Evolutionary conservation across 2,797 vertebrate species (phyloP).

Genomic region (Falco novaeseelandiae): DNA sequence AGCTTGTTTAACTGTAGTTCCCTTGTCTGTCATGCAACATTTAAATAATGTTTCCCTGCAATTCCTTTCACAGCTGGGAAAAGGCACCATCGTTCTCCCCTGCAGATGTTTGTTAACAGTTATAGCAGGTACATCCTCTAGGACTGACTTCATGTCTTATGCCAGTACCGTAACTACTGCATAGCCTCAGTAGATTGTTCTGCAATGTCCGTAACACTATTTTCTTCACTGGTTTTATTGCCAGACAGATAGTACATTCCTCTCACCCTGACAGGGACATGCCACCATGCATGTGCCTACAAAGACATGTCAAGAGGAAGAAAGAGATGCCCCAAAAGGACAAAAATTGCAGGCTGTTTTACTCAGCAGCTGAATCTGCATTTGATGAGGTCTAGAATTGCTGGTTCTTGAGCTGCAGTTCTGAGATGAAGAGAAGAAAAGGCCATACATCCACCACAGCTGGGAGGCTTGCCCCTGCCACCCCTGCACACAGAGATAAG

Average conservation of each 20-base stretch:
- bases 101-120: neutral
- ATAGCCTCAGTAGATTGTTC: neutral
- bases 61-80: neutral
- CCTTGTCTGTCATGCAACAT: neutral
- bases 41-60: neutral
- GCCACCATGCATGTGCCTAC: neutral
- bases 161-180: neutral
- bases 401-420: neutral
- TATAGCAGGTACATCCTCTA: neutral
- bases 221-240: neutral
- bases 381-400: neutral
- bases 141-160: neutral
- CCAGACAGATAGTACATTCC: neutral
- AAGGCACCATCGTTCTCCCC: neutral
- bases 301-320: neutral
- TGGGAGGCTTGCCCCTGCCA: neutral
- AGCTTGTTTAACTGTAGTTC: neutral
- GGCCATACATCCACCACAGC: rapidly evolving
- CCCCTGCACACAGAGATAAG: neutral
- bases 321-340: neutral
- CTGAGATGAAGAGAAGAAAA: neutral
- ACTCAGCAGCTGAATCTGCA: neutral
- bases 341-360: neutral
- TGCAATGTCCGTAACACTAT: neutral
- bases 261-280: neutral